Conservation (phyloP, 2,888 invertebrate genomes). For the Cephonodes hylas region DNA sequence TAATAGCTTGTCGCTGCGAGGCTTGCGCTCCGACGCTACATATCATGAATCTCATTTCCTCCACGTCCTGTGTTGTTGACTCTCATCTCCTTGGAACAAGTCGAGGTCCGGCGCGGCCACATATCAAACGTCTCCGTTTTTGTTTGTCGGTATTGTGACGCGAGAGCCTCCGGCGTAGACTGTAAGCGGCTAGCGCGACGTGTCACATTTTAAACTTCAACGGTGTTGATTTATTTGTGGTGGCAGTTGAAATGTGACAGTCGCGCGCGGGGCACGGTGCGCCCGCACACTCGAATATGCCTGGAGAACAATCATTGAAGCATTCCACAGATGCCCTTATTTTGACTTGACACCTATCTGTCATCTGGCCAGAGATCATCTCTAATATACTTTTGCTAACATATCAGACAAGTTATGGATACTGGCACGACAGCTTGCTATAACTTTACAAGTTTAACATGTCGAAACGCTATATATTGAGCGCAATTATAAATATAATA, state of each 20-base stretch:
- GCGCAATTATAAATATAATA: too few species aligned
- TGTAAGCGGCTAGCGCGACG: not conserved
- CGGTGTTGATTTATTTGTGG: not conserved
- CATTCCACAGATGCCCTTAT: slow-evolving; percentile 10
- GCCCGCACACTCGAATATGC: not conserved
- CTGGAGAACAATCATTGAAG: not conserved
- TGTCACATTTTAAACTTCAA: slow-evolving; percentile 3
- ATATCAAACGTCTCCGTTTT: slow-evolving; percentile 26
- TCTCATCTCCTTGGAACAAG: not conserved
- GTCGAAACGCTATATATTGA: too few species aligned
- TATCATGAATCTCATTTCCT: slow-evolving; percentile 72
- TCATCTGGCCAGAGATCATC: not conserved
- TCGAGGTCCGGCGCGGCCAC: not conserved
- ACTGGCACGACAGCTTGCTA: too few species aligned
- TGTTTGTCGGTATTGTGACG: slow-evolving; percentile 11
- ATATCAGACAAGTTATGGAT: not conserved
- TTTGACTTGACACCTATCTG: not conserved
- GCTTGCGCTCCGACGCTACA: slow-evolving; percentile 64
- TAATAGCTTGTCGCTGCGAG: slow-evolving; percentile 55
- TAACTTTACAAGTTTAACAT: too few species aligned
- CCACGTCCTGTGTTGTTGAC: not conserved
- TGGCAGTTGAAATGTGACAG: slow-evolving; percentile 1
- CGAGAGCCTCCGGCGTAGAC: slow-evolving; percentile 13
- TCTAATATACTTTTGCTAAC: not conserved
- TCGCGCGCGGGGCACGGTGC: not conserved